Base-by-base conservation (phyloP, 1,140 invertebrate genomes). In the Ruditapes philippinarum region DNA sequence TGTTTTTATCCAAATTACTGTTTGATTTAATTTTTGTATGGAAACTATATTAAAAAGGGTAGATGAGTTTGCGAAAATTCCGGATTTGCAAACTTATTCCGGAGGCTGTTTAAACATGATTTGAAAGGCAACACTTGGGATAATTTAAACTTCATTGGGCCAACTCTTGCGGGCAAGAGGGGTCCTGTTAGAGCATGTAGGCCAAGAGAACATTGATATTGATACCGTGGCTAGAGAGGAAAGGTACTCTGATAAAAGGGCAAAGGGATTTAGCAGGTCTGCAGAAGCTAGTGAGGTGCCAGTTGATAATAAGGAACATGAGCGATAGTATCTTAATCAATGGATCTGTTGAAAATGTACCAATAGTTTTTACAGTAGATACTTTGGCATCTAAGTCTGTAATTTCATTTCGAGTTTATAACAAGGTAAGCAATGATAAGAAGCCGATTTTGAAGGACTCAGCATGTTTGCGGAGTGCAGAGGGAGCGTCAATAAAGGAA, bases 131-230 rank as follows among this genome's bases (percentile, higher is more conserved):
- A n/a, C n/a, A n/a, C n/a, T n/a, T n/a, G 11, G 51, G 11, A 22
- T 25, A 12, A 22, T 85, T 85, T 84, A 84, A 84, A 84, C 81
- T 42, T 17, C 60, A 57, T 31, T 14, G 62, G 81, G 51, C 81
- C 62, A 25, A n/a, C 81, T 36, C 60, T 84, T 22, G 25, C 25
- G 73, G 17, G 25, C 40, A 31, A 28, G 28, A 42, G 19, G 60
- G n/a, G 42, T 45, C 42, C 42, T 14, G 14, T 14, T 45, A 45
- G 42, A 45, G 42, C 5, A 45, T 45, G 14, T 45, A 45, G 42
- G 42, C 42, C 42, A 57, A 25, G 42, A 42, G n/a, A 25, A 25
- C 11, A 45, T 1, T n/a, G 25, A n/a, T n/a, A 14, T 51, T 25
- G 19, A 73, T 42, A 70, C 36, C 28, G 36, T n/a, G 31, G 79